Evolutionary conservation across 2,113 vertebrate genomes (phyloP), one percentile per base, ranked within the genome.

Genomic region (Callionymus lyra): DNA sequence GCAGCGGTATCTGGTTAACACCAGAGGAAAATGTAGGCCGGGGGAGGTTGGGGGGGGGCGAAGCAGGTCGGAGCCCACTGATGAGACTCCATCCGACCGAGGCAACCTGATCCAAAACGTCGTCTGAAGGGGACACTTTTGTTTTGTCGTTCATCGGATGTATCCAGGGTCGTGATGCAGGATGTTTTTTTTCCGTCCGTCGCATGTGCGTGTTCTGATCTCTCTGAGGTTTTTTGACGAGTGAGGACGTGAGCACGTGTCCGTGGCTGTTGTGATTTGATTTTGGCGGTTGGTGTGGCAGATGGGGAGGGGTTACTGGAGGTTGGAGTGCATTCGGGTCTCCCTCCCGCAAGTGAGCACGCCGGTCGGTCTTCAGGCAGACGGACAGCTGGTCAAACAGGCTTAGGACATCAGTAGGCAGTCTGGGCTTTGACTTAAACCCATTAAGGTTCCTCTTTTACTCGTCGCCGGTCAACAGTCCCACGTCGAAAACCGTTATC

Each of bases 311-410:
- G 49, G 59, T 42, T 38, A 44, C 15, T 6, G 35, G 44, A 67
- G 58, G 55, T 54, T 56, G 34, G 54, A 57, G 44, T 65, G 42
- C 31, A 50, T 68, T 67, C 65, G 31, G 53, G 56, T 34, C 57
- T 48, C 70, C 64, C 70, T 56, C 57, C 50, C 47, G 65, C 31
- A 63, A 74, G 58, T 68, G 61, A 47, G 44, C 45, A 50, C 6
- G 5, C 40, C 38, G 55, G 72, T 63, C 55, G 27, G 63, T 71
- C 69, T 63, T 63, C 56, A 63, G 44, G 70, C 72, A 73, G 77
- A 74, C 62, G 47, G 82, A 82, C 84, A 85, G 82, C 78, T 85
- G 82, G 80, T 68, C 72, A 81, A 79, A 85, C 77, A 82, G 63
- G 74, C 79, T 84, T 81, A 83, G 50, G 48, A 63, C 68, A 80